phyloP scores from a whole-genome alignment of 2,797 vertebrate genomes.

The Catostomus latipinnis region DNA sequence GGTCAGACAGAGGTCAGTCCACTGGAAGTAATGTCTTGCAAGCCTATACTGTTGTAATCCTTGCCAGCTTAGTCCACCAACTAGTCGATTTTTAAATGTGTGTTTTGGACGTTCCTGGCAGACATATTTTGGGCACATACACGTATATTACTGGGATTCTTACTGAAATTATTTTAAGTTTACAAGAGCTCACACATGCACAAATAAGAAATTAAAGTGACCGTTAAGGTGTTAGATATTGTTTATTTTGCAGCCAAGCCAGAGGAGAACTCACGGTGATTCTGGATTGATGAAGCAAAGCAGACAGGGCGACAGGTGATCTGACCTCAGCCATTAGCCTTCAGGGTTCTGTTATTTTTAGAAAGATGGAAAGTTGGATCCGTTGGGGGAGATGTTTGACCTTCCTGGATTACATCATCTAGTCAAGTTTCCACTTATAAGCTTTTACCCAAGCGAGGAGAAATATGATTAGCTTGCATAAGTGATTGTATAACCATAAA shows the following conservation, averaged over 20 bases:
- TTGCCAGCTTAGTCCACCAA: too few species aligned
- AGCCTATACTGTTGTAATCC: neutral
- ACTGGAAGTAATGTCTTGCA: constrained; percentile 26
- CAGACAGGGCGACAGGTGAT: constrained; percentile 70
- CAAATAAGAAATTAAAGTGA: constrained; percentile 36
- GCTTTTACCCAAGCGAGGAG: neutral
- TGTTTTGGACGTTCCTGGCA: too few species aligned
- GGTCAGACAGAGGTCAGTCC: constrained; percentile 36
- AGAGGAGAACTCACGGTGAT: constrained; percentile 69
- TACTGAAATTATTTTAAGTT: too few species aligned
- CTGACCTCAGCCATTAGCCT: constrained; percentile 76
- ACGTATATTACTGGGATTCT: too few species aligned
- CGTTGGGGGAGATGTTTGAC: constrained; percentile 53
- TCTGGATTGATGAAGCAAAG: constrained; percentile 72
- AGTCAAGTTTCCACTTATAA: constrained; percentile 56
- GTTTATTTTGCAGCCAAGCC: constrained; percentile 51
- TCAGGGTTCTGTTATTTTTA: constrained; percentile 74
- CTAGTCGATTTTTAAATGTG: too few species aligned
- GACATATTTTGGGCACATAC: too few species aligned
- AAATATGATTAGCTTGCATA: too few species aligned
- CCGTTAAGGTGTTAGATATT: constrained; percentile 69
- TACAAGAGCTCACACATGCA: neutral
- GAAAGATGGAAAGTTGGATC: constrained; percentile 49
- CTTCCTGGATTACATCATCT: constrained; percentile 69
- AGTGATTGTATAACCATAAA: too few species aligned